Evolutionary conservation across 2,888 invertebrate genomes (phyloP).

Genomic region (Aspidiotus destructor): DNA sequence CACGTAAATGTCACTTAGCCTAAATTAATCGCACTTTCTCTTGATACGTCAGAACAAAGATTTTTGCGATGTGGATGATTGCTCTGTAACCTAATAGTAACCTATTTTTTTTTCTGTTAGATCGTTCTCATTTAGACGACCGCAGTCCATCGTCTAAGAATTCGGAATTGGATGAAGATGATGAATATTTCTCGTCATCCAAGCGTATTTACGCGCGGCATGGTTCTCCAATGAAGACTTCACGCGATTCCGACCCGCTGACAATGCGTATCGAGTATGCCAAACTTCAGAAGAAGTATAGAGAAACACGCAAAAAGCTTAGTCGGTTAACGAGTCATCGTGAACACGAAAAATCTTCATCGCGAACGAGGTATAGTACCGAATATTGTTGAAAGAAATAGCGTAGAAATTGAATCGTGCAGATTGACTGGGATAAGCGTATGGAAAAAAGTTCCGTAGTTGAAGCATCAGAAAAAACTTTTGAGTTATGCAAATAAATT

Average conservation of each 20-base stretch:
- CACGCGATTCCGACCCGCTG: constrained; percentile 22
- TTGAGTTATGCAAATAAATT: too few relatives aligned
- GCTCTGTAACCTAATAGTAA: too few relatives aligned
- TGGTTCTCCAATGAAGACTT: not conserved
- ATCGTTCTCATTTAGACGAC: too few relatives aligned
- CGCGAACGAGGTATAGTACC: constrained; percentile 8
- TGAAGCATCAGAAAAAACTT: too few relatives aligned
- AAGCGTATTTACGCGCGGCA: not conserved
- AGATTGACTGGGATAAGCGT: too few relatives aligned
- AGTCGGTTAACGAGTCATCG: constrained; percentile 11
- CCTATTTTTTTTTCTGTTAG: too few relatives aligned
- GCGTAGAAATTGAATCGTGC: not conserved
- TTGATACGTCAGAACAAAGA: too few relatives aligned
- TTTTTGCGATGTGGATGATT: too few relatives aligned
- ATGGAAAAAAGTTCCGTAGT: too few relatives aligned
- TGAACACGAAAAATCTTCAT: constrained; percentile 11
- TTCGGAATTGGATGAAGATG: constrained; percentile 1
- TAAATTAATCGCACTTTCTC: too few relatives aligned
- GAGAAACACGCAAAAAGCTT: constrained; percentile 74
- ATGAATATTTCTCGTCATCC: constrained; percentile 34
- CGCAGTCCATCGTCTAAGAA: too few relatives aligned
- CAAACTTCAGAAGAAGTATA: constrained; percentile 69
- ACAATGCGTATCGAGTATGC: constrained; percentile 66
- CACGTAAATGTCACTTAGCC: too few relatives aligned
- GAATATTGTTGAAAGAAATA: not conserved